Base-by-base conservation (phyloP, 2,888 invertebrate genomes). In the Xestia ashworthii region DNA sequence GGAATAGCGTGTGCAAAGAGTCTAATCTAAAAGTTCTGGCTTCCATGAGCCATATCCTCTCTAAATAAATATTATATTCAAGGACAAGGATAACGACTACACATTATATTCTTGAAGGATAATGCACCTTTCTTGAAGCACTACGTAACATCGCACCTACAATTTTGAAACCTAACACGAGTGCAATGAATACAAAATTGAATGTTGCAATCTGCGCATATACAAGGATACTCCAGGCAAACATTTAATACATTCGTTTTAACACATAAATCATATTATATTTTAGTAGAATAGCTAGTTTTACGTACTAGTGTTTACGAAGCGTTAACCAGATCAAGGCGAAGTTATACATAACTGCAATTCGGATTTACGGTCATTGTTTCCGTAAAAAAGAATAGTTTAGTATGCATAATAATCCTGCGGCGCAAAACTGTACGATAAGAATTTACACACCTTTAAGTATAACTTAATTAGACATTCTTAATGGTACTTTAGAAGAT, bases 301-400 rank as follows among this genome's bases (percentile, higher is more conserved):
- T 62, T 66, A 67, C 65, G 71, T 77, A 76, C 62, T 75, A 71
- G 58, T 65, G 87, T 78, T 82, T 84, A 88, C 88, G 77, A 82
- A 86, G 77, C 87, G 89, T 82, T 88, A 91, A 91, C 86, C 87
- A 87, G 91, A 90, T 89, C 91, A 91, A 91, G 91, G 91, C 71
- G 76, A 86, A 85, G 75, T 83, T 86, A 76, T 80, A 88, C 88
- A 88, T 86, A 87, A 85, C 88, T 87, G 80, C 81, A 77, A 79
- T 87, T 86, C 81, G 76, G 70, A 87, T 87, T 86, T 87, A 89
- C 81, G 86, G 86, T 74, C 88, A 78, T 86, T 84, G 87, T 89
- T 90, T 89, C 91, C 90, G 80, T 77, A 78, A 81, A 76, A 82
- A 82, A 80, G 66, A 66, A 60, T 73, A 55, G 5, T 82, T 77